Conservation (phyloP, 1,140 invertebrate species). For the Drosophila pachea region DNA sequence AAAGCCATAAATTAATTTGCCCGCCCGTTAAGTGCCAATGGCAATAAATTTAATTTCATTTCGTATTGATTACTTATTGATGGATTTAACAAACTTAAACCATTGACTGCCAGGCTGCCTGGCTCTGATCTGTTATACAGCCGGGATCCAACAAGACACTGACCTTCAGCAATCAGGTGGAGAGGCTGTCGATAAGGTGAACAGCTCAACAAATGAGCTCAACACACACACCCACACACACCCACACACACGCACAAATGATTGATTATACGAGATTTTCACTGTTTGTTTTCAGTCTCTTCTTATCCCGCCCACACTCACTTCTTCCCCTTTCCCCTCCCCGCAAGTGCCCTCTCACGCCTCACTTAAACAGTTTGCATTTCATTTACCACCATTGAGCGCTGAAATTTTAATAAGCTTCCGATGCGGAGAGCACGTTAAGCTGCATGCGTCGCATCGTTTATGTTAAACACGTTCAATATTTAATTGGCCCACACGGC, state of each 20-base stretch:
- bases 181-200: slow-evolving; percentile 15
- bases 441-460: slow-evolving; percentile 53
- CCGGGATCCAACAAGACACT: slow-evolving; percentile 12
- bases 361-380: slow-evolving; percentile 9
- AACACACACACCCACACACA: background rate
- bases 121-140: slow-evolving; percentile 63
- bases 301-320: background rate
- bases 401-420: slow-evolving; percentile 63
- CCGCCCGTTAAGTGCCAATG: slow-evolving; percentile 11
- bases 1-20: slow-evolving; percentile 31
- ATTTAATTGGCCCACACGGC: slow-evolving; percentile 29
- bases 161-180: too few relatives aligned
- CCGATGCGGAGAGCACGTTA: slow-evolving; percentile 54
- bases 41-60: slow-evolving; percentile 20
- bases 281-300: background rate
- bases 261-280: slow-evolving; percentile 50
- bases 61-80: slow-evolving; percentile 8
- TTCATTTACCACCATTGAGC: slow-evolving; percentile 35
- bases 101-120: slow-evolving; percentile 45
- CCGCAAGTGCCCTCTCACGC: background rate
- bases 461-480: slow-evolving; percentile 59
- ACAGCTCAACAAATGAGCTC: slow-evolving; percentile 52
- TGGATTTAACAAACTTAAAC: slow-evolving; percentile 20
- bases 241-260: slow-evolving; percentile 32
- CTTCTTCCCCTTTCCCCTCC: background rate